These are phyloP conservation scores for Manacus vitellinus DNA, from an alignment of 2,113 vertebrate species.

Conservation along the genomic window DNA sequence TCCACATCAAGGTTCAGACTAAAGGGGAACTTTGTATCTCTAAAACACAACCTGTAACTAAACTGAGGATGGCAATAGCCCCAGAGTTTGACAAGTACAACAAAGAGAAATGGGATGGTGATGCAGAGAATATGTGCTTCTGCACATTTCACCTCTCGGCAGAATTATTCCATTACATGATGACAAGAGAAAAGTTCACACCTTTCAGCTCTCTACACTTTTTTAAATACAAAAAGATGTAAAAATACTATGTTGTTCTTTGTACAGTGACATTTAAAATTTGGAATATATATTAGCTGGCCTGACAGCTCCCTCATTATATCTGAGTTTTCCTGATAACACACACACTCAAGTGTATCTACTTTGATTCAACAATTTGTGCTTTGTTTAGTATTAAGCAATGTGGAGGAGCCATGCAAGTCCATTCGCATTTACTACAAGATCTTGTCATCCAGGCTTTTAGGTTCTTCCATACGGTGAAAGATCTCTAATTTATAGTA, in stretches of 20 bases:
- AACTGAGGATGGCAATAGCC: neutral
- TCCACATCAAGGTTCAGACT: neutral
- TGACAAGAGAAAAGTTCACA: neutral
- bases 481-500: neutral
- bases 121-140: neutral
- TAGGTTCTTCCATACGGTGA: neutral
- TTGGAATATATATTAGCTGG: neutral
- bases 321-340: neutral
- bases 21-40: neutral
- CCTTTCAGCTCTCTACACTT: neutral
- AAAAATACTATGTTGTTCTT: neutral
- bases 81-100: neutral
- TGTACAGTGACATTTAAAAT: neutral
- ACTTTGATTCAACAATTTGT: neutral
- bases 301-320: neutral
- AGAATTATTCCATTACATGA: neutral
- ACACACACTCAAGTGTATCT: fast-evolving
- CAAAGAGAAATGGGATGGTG: neutral
- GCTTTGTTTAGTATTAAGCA: neutral
- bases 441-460: neutral
- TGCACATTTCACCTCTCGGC: neutral
- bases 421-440: neutral
- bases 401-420: neutral
- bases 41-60: neutral
- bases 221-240: neutral